A percentile compares a stretch with the other conserved stretches of the same genome.
phyloP scores from a whole-genome alignment of 2,888 invertebrate genomes.

The Drosophila suboccidentalis region DNA sequence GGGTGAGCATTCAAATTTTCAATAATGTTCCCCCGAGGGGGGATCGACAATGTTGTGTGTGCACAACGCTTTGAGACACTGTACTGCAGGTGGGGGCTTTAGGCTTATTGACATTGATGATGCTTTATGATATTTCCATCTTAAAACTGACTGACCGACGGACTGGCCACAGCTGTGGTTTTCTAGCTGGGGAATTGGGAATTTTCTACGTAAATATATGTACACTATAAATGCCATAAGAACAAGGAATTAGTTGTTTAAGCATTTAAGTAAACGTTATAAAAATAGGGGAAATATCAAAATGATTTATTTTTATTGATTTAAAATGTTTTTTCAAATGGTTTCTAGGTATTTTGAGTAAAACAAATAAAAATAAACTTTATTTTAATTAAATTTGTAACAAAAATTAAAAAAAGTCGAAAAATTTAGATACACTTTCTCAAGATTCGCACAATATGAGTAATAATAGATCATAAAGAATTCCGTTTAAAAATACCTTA shows the following conservation, averaged over 20 bases:
- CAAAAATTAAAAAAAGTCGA: too few relatives aligned
- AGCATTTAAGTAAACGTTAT: constrained; percentile 13
- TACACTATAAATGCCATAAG: constrained; percentile 21
- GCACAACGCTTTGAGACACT: constrained; percentile 13
- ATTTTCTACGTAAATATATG: too few relatives aligned
- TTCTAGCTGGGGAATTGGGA: too few relatives aligned
- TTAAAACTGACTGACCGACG: constrained; percentile 35
- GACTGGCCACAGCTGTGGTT: constrained; percentile 35
- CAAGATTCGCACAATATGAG: background rate
- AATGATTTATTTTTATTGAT: too few relatives aligned
- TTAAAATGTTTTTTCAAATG: background rate
- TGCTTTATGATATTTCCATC: constrained; percentile 32
- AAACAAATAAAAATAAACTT: too few relatives aligned
- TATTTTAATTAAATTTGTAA: too few relatives aligned
- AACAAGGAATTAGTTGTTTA: constrained; percentile 31
- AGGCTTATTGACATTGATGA: constrained; percentile 33
- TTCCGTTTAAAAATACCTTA: background rate
- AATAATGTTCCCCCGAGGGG: constrained; percentile 37
- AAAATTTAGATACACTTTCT: too few relatives aligned
- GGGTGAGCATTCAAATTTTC: constrained; percentile 56
- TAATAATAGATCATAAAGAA: background rate
- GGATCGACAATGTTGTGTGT: constrained; percentile 20
- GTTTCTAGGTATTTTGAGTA: too few relatives aligned
- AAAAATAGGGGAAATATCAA: background rate
- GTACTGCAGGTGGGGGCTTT: constrained; percentile 57